These are phyloP conservation scores for Schizotus pectinicornis DNA, from an alignment of 2,888 invertebrate genomes.

Conservation along the genomic window DNA sequence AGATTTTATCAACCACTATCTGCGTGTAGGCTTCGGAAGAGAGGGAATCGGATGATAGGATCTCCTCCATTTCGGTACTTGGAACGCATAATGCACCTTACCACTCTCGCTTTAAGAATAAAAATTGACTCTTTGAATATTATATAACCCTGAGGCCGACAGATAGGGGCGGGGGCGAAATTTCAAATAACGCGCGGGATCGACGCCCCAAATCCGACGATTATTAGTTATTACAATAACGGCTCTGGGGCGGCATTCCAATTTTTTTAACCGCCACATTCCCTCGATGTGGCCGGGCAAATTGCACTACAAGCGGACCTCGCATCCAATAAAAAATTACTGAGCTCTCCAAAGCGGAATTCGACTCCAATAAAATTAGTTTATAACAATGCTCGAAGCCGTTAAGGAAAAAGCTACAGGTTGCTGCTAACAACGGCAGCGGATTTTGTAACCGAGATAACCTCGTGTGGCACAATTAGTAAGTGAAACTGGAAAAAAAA, in stretches of 20 bases:
- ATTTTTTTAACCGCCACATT: background rate
- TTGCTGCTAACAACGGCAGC: too few relatives aligned
- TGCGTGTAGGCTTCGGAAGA: conserved; percentile 19
- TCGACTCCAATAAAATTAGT: too few relatives aligned
- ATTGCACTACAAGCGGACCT: too few relatives aligned
- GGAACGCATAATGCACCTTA: conserved; percentile 31
- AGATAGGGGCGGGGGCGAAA: conserved; percentile 1
- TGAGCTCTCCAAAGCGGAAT: too few relatives aligned
- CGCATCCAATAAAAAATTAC: too few relatives aligned
- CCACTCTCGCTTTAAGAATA: conserved; percentile 33
- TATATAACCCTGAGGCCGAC: conserved; percentile 2
- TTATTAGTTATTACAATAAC: background rate
- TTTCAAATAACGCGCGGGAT: conserved; percentile 11
- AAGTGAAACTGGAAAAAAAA: too few relatives aligned
- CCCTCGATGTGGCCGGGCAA: background rate
- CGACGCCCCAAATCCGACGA: conserved; percentile 9
- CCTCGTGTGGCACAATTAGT: too few relatives aligned
- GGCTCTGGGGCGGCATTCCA: too few relatives aligned
- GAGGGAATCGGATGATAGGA: conserved; percentile 33
- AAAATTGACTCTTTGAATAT: conserved; percentile 33
- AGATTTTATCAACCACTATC: conserved; percentile 34
- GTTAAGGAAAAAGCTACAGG: too few relatives aligned
- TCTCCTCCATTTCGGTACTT: conserved; percentile 34
- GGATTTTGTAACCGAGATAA: too few relatives aligned
- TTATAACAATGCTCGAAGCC: too few relatives aligned